Evolutionary conservation across 2,113 vertebrate genomes (phyloP).

Genomic region (Macheiramphus alcinus): DNA sequence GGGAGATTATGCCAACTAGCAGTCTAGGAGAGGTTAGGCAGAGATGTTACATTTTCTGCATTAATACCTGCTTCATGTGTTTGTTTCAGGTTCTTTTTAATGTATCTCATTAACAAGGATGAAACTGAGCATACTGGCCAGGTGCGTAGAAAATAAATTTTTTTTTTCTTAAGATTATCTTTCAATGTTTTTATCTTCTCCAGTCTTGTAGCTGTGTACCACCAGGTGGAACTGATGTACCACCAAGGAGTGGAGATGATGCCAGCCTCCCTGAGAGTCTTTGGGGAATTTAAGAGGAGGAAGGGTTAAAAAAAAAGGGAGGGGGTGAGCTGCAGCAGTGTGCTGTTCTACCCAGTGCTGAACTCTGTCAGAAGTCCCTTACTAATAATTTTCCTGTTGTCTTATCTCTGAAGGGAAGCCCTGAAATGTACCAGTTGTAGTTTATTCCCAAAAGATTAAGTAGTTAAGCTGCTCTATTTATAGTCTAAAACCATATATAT

Average conservation of each 20-base stretch:
- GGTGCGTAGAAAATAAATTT: conserved; percentile 64
- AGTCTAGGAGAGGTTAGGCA: background rate
- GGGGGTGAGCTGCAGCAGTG: background rate
- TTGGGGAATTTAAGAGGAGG: background rate
- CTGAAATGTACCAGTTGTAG: background rate
- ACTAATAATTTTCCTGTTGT: background rate
- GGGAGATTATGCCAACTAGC: too few species aligned
- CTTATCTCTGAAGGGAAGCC: background rate
- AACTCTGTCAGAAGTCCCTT: background rate
- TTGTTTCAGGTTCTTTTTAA: conserved; percentile 92
- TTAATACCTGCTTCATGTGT: background rate
- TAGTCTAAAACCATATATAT: background rate
- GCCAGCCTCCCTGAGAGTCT: background rate
- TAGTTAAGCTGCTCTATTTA: background rate
- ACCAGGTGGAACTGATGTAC: conserved; percentile 36
- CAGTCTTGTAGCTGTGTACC: background rate
- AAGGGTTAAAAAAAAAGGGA: background rate
- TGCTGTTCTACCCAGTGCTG: background rate
- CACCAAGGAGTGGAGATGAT: background rate
- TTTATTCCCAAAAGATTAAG: background rate
- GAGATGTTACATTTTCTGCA: background rate
- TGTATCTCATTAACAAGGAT: conserved; percentile 99
- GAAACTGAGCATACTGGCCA: conserved; percentile 99
- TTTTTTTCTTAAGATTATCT: background rate
- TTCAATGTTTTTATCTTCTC: background rate